These are phyloP conservation scores for Drosophila flavopinicola DNA, from an alignment of 2,888 invertebrate genomes.

Conservation along the genomic window DNA sequence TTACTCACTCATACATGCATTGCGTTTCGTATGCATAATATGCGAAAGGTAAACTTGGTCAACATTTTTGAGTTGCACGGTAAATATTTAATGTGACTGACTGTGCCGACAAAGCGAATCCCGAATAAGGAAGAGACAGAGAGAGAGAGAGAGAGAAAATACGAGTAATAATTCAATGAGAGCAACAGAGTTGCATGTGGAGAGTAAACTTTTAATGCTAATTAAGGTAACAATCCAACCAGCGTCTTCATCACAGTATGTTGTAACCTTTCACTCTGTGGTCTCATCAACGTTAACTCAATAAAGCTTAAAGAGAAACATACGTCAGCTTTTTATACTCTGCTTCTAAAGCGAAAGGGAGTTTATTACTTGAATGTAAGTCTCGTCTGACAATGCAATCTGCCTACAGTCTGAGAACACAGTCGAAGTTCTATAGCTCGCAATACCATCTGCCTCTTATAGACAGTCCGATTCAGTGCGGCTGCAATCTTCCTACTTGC, in stretches of 20 bases:
- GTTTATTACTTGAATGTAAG: not conserved
- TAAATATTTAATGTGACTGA: slow-evolving; percentile 69
- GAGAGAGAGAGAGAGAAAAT: not conserved
- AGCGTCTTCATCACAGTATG: not conserved
- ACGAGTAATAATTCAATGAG: too few species aligned
- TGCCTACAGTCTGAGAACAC: too few species aligned
- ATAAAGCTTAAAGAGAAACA: slow-evolving; percentile 54
- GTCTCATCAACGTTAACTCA: slow-evolving; percentile 40
- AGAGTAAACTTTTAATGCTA: slow-evolving; percentile 21
- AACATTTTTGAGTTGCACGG: slow-evolving; percentile 36
- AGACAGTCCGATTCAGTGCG: not conserved
- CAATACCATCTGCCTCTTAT: too few species aligned
- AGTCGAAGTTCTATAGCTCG: too few species aligned
- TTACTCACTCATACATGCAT: slow-evolving; percentile 5
- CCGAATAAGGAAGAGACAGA: not conserved
- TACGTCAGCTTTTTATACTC: not conserved
- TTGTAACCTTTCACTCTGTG: slow-evolving; percentile 14
- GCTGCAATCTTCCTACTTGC: not conserved
- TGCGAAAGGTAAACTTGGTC: slow-evolving; percentile 25
- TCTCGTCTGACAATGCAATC: too few species aligned
- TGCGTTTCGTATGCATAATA: slow-evolving; percentile 39
- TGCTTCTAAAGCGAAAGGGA: not conserved
- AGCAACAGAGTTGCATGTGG: slow-evolving; percentile 1
- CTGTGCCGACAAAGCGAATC: slow-evolving; percentile 23
- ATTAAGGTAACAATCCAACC: slow-evolving; percentile 28